Conservation (phyloP, 2,888 invertebrate genomes). For the Xanthia togata region DNA sequence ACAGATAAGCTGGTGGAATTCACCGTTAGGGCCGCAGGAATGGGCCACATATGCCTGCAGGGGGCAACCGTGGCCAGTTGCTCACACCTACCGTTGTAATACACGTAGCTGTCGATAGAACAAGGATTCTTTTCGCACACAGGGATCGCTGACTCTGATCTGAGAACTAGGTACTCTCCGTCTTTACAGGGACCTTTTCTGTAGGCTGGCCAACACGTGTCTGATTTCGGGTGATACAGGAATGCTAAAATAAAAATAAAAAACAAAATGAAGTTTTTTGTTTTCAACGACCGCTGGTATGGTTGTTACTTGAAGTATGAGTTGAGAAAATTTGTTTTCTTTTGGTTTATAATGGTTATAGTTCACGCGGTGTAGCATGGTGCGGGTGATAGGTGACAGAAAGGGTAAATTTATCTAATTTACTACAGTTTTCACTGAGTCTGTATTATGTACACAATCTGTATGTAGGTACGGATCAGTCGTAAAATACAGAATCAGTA, state of each 20-base stretch:
- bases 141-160: conserved; percentile 87
- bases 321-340: too few relatives aligned
- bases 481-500: too few relatives aligned
- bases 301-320: too few relatives aligned
- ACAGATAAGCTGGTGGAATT: conserved; percentile 91
- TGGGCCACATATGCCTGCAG: conserved; percentile 80
- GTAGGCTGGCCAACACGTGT: conserved; percentile 92
- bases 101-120: conserved; percentile 85
- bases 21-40: conserved; percentile 88
- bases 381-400: too few relatives aligned
- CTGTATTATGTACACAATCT: too few relatives aligned
- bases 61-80: conserved; percentile 78
- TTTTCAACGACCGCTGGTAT: too few relatives aligned
- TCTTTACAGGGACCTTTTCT: conserved; percentile 91
- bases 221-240: conserved; percentile 91
- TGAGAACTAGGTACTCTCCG: conserved; percentile 90
- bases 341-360: too few relatives aligned
- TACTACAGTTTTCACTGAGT: too few relatives aligned
- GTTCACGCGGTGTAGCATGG: too few relatives aligned
- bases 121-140: conserved; percentile 92
- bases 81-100: conserved; percentile 87
- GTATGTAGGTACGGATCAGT: too few relatives aligned
- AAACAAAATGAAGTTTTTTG: too few relatives aligned
- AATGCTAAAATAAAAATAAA: conserved; percentile 81
- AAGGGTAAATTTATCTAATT: too few relatives aligned